Percentiles rank a stretch among this genome's conserved stretches.
Conservation (phyloP, 2,888 invertebrate species). For the Amphimallon solstitiale region DNA sequence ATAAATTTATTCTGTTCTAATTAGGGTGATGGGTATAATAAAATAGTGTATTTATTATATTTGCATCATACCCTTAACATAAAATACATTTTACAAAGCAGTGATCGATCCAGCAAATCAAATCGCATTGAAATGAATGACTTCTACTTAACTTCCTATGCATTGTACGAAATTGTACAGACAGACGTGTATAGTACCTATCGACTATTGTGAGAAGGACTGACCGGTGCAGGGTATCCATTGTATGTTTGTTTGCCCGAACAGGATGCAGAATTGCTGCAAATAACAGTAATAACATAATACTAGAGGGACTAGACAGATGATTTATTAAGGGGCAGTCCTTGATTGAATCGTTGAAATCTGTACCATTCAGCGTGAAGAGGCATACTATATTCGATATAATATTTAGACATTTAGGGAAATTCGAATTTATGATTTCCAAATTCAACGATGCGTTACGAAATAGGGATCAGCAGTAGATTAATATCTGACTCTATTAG, state of each 20-base stretch:
- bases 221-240: slow-evolving; percentile 57
- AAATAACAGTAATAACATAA: slow-evolving; percentile 60
- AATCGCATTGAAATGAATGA: slow-evolving; percentile 42
- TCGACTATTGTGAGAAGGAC: slow-evolving; percentile 48
- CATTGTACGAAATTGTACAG: slow-evolving; percentile 45
- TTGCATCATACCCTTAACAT: too few species aligned
- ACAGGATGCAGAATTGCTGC: slow-evolving; percentile 60
- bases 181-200: slow-evolving; percentile 47
- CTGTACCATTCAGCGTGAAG: slow-evolving; percentile 43
- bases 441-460: slow-evolving; percentile 15
- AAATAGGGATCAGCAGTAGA: neutral
- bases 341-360: slow-evolving; percentile 48
- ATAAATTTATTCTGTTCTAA: too few species aligned
- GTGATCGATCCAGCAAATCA: slow-evolving; percentile 36
- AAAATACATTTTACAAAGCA: neutral
- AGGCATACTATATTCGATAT: slow-evolving; percentile 41
- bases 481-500: too few species aligned
- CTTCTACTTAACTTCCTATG: slow-evolving; percentile 48
- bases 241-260: slow-evolving; percentile 56
- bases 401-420: slow-evolving; percentile 49
- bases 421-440: slow-evolving; percentile 47
- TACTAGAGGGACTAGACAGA: slow-evolving; percentile 55
- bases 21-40: too few species aligned
- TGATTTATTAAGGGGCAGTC: slow-evolving; percentile 58
- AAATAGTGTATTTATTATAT: too few species aligned